A percentile compares a stretch with the other conserved stretches of the same genome.
Evolutionary conservation across 2,797 vertebrate species (phyloP).

Genomic region (Octomys mimax): DNA sequence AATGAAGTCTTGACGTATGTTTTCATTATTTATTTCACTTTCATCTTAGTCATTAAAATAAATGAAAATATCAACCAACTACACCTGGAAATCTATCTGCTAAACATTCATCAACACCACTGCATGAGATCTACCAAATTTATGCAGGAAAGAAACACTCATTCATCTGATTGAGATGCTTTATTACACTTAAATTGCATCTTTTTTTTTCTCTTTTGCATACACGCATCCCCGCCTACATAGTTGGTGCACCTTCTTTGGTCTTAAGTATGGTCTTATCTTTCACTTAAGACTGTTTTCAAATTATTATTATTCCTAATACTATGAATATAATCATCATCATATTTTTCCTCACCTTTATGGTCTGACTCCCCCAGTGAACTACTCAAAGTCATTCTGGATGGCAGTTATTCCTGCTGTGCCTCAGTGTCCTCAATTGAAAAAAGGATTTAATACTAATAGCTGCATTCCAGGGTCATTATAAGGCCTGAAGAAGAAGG

Average conservation of each 20-base stretch:
- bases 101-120: slow-evolving; percentile 28
- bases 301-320: slow-evolving; percentile 3
- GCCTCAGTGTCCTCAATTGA: neutral
- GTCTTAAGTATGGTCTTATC: neutral
- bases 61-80: slow-evolving; percentile 54
- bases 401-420: neutral
- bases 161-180: slow-evolving; percentile 21
- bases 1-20: slow-evolving; percentile 33
- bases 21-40: slow-evolving; percentile 62
- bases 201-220: neutral
- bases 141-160: neutral
- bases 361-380: neutral
- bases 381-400: neutral
- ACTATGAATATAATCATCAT: neutral
- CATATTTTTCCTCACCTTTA: neutral
- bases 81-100: slow-evolving; percentile 64
- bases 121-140: slow-evolving; percentile 29
- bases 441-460: neutral
- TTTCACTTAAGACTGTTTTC: slow-evolving; percentile 21
- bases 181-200: neutral
- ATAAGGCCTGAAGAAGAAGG: neutral
- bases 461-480: neutral
- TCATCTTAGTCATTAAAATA: slow-evolving; percentile 58
- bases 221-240: neutral
- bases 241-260: neutral